These are phyloP conservation scores for Drosophila infuscata DNA, from an alignment of 2,888 invertebrate species.

Conservation along the genomic window DNA sequence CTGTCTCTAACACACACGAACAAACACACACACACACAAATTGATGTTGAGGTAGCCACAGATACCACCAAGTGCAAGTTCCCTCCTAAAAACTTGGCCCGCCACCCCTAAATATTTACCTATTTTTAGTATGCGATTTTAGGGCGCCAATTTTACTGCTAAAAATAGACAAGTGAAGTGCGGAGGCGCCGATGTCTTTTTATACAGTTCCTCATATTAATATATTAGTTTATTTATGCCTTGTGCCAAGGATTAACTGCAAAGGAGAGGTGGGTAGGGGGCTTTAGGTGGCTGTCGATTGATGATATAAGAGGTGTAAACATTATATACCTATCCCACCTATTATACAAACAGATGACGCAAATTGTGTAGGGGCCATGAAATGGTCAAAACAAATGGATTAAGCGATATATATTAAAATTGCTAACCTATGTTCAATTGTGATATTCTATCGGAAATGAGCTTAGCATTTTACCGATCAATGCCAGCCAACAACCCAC, in stretches of 20 bases:
- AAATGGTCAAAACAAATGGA: slow-evolving; percentile 12
- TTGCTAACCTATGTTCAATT: background rate
- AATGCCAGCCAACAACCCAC: no score
- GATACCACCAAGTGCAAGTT: slow-evolving; percentile 68
- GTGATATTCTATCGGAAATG: background rate
- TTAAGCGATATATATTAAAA: background rate
- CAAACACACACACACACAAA: no score
- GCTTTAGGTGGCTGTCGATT: slow-evolving; percentile 54
- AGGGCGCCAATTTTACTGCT: slow-evolving; percentile 54
- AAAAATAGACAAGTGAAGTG: slow-evolving; percentile 16
- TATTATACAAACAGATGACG: slow-evolving; percentile 64
- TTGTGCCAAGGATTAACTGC: slow-evolving; percentile 20
- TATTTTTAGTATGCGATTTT: slow-evolving; percentile 69
- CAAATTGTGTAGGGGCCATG: slow-evolving; percentile 33
- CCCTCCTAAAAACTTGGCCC: slow-evolving; percentile 20
- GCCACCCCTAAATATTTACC: background rate
- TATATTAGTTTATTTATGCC: slow-evolving; percentile 26
- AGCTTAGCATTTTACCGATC: background rate
- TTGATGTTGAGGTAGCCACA: slow-evolving; percentile 75
- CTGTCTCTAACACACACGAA: no score
- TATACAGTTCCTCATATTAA: slow-evolving; percentile 33
- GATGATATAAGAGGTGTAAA: slow-evolving; percentile 61
- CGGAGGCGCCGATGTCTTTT: slow-evolving; percentile 22
- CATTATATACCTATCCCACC: background rate
- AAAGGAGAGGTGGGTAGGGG: background rate